Evolutionary conservation across 2,888 invertebrate species (phyloP).

Genomic region (Acleris holmiana): DNA sequence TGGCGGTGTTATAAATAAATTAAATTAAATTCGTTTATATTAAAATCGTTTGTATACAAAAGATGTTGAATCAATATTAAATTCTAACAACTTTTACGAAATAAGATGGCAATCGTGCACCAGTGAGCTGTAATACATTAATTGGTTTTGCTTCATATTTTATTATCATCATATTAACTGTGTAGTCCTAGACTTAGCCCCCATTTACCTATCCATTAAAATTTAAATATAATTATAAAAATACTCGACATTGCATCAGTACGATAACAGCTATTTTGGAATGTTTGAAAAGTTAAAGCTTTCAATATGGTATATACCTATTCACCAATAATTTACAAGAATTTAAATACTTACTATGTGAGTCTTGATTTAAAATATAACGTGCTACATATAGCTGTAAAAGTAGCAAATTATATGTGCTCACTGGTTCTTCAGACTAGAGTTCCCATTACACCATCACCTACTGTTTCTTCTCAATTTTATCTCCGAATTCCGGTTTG

Average conservation of each 20-base stretch:
- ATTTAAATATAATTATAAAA: neutral
- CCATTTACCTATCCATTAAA: neutral
- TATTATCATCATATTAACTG: no score
- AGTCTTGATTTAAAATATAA: no score
- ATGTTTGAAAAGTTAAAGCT: neutral
- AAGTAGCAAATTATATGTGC: neutral
- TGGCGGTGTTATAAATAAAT: conserved; percentile 40
- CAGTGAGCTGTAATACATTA: conserved; percentile 8
- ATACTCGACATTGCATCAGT: neutral
- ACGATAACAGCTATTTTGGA: neutral
- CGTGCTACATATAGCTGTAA: no score
- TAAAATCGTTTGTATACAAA: conserved; percentile 28
- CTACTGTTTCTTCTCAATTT: conserved; percentile 56
- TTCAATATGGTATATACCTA: no score
- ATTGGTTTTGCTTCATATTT: neutral
- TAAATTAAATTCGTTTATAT: conserved; percentile 35
- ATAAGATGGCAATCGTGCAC: conserved; percentile 16
- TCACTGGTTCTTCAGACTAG: conserved; percentile 29
- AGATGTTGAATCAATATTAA: conserved; percentile 32
- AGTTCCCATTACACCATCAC: conserved; percentile 37
- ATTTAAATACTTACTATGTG: no score
- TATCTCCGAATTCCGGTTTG: conserved; percentile 60
- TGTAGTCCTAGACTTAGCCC: no score
- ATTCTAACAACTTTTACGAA: conserved; percentile 24
- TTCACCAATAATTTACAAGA: no score